Conservation (phyloP, 2,797 vertebrate species). For the Tympanoctomys barrerae region DNA sequence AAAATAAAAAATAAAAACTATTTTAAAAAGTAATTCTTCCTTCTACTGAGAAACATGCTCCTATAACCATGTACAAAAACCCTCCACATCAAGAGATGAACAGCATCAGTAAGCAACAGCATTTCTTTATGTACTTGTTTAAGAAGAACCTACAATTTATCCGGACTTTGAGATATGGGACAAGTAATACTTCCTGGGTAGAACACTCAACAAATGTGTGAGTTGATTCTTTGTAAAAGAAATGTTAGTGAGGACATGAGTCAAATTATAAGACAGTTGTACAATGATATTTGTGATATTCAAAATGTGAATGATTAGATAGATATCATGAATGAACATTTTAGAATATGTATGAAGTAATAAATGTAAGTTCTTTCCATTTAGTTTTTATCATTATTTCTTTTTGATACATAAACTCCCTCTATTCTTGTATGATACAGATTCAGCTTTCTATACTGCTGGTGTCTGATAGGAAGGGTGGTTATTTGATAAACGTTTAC, state of each 20-base stretch:
- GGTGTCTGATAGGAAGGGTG: background rate
- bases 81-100: background rate
- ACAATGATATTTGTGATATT: background rate
- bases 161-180: background rate
- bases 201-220: background rate
- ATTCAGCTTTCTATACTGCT: slow-evolving; percentile 84
- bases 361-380: background rate
- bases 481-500: background rate
- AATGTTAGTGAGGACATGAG: background rate
- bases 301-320: background rate
- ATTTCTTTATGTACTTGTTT: slow-evolving; percentile 23
- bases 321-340: background rate
- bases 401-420: slow-evolving; percentile 81
- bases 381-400: background rate
- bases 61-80: background rate
- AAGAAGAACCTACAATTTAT: background rate
- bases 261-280: background rate
- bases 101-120: background rate
- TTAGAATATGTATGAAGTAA: background rate
- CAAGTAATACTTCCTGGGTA: background rate
- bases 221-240: slow-evolving; percentile 34
- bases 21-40: background rate
- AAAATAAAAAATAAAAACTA: too few species aligned
- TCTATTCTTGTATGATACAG: slow-evolving; percentile 87
- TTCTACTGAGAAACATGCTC: background rate